Evolutionary conservation across 2,888 invertebrate species (phyloP), one percentile per base, ranked within the genome.

Genomic region (Lasioglossum calceatum): DNA sequence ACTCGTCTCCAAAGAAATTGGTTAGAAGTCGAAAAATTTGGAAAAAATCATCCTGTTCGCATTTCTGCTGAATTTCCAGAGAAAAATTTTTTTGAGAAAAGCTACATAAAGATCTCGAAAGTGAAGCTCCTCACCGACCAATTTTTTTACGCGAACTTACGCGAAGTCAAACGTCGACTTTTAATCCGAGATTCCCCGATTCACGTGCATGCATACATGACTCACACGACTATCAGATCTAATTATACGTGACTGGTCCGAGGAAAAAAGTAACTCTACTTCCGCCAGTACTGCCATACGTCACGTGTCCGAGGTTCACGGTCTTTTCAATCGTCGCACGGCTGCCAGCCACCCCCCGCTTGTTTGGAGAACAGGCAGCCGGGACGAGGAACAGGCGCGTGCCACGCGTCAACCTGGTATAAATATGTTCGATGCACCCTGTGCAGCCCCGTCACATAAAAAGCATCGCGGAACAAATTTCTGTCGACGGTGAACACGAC

Each of bases 331-430:
- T 78, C 79, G 67, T 47, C 47, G 36, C 67, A 39, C 64, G 79
- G 78, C 71, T 61, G 16, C 74, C 70, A 71, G n/a, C 76, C 81
- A 75, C 73, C 71, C 73, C 71, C 61, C 42, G 75, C 85, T 82
- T 91, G 91, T 91, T 91, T 91, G 86, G 90, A 87, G 88, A 67
- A 67, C 54, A 54, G 64, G 64, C 50, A 27, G 61, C 19, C 32
- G 39, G 19, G 71, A 64, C n/a, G 76, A 39, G 61, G 75, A 73
- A 80, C 77, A 79, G 77, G 50, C 81, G 79, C 81, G 74, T 86
- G 79, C 79, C 70, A 50, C 78, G 58, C 47, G 72, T 73, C 61
- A 61, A 61, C 67, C 67, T 2, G 61, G n/a, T 27, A 32, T 61
- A 67, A 67, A 67, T 67, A 67, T 61, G 61, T 61, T 61, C 27